These are phyloP conservation scores for Noctua janthina DNA, from an alignment of 2,888 invertebrate species.

Conservation along the genomic window DNA sequence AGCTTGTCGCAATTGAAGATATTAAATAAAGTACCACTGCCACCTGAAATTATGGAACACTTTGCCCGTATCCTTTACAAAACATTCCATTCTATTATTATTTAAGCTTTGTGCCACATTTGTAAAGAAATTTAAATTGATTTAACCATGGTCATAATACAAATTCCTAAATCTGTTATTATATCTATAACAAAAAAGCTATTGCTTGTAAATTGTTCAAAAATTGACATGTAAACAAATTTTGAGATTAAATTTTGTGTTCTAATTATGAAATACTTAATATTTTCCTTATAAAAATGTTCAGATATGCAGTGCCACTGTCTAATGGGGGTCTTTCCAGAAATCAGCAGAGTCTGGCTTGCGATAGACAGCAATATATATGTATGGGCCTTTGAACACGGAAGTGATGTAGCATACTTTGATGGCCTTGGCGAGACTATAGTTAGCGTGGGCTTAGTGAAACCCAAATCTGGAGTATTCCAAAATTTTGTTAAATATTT, in stretches of 20 bases:
- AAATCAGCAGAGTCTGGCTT: slow-evolving; percentile 98
- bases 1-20: slow-evolving; percentile 95
- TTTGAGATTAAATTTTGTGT: background rate
- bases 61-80: slow-evolving; percentile 96
- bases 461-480: slow-evolving; percentile 97
- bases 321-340: slow-evolving; percentile 99
- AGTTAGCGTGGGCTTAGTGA: slow-evolving; percentile 97
- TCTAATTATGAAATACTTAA: slow-evolving; percentile 15
- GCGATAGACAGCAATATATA: slow-evolving; percentile 99
- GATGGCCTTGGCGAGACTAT: slow-evolving; percentile 98
- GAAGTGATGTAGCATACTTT: slow-evolving; percentile 98
- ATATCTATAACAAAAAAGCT: background rate
- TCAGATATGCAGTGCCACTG: slow-evolving; percentile 98
- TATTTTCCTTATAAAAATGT: slow-evolving; percentile 68
- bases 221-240: background rate
- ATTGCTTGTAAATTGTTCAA: background rate
- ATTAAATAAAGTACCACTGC: slow-evolving; percentile 96
- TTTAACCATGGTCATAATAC: background rate
- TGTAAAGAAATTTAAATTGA: background rate
- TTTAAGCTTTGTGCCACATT: background rate
- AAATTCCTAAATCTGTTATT: background rate
- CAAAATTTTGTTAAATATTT: slow-evolving; percentile 97
- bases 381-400: slow-evolving; percentile 99
- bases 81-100: background rate
- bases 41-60: slow-evolving; percentile 98